Base-by-base conservation (phyloP, 1,140 invertebrate species). In the Hesperophylax magnus region DNA sequence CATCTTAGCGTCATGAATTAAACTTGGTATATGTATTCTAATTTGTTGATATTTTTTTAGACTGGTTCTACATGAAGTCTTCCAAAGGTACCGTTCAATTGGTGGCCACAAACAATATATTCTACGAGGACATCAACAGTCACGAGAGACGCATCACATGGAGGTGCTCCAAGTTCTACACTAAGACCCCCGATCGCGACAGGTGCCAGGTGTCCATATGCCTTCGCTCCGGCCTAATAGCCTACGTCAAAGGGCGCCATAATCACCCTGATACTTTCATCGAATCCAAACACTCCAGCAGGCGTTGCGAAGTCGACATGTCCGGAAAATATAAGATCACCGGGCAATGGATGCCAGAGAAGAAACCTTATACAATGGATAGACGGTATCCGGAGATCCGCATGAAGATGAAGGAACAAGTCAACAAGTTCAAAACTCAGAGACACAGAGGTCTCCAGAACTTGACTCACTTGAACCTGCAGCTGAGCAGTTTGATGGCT, bases 51-150 rank as follows among this genome's bases (percentile, higher is more conserved):
- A 8, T 47, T n/a, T 76, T 69, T 81, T 18, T 87, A 89, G 89
- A 88, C 7, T 90, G 89, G 89, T 90, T 90, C 86, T 90, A 90
- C 82, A 90, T 90, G 56, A 85, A 88, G 6, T 90, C 89, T 47
- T 88, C 88, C 54, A 88, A 88, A 31, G 88, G 88, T 8, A 88
- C 88, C 0, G 84, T 90, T 58, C 89, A 90, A 69, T 84, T 90
- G 17, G 89, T 90, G 4, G 89, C 88, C 0, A 87, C 88, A 76
- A 88, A 88, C 1, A 88, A 90, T 79, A 90, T 90, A 77, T 90
- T 90, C 82, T 90, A 90, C 80, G 89, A 90, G 84, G 88, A 90
- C 78, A 88, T 88, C 17, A 88, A 88, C 5, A 90, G 88, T 0
- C 88, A 89, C 77, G 87, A 87, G 47, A 88, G 88, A 22, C 86